phyloP scores from a whole-genome alignment of 92 coral and sea anemone genomes.

The Pocillopora meandrina region DNA sequence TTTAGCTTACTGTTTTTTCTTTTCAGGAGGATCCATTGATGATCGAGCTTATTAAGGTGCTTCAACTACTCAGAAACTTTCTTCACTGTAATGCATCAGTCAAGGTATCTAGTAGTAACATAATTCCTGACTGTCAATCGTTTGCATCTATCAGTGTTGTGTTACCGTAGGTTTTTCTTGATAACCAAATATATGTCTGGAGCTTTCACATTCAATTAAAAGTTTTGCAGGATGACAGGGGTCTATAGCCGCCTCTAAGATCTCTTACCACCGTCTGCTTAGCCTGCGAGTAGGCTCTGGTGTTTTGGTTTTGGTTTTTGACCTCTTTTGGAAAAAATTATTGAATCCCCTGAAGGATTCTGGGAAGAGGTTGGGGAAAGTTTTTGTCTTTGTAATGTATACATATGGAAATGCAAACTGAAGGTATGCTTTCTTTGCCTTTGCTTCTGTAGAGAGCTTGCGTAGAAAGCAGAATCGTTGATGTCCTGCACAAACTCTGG shows the following conservation, averaged over 20 bases:
- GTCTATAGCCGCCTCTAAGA: no score
- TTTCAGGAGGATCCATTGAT: constrained; percentile 80
- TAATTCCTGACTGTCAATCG: background rate
- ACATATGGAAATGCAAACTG: background rate
- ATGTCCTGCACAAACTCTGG: constrained; percentile 89
- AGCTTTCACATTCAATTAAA: background rate
- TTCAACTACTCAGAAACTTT: constrained; percentile 81
- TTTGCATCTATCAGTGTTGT: background rate
- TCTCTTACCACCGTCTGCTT: no score
- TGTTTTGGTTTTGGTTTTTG: no score
- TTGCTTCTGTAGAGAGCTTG: constrained; percentile 61
- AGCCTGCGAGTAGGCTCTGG: no score
- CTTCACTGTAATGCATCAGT: constrained; percentile 61
- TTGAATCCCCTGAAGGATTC: no score
- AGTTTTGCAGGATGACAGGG: no score
- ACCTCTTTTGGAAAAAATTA: no score
- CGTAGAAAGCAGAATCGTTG: constrained; percentile 75
- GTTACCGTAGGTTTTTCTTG: background rate
- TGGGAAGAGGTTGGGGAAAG: no score
- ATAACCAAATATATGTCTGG: background rate
- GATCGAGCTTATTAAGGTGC: constrained; percentile 57
- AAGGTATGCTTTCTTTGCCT: background rate
- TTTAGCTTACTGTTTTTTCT: background rate
- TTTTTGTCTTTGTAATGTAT: no score
- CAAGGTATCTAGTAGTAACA: constrained; percentile 53